Evolutionary conservation across 2,888 invertebrate species (phyloP), one percentile per base, ranked within the genome.

Genomic region (Leptothorax acervorum): DNA sequence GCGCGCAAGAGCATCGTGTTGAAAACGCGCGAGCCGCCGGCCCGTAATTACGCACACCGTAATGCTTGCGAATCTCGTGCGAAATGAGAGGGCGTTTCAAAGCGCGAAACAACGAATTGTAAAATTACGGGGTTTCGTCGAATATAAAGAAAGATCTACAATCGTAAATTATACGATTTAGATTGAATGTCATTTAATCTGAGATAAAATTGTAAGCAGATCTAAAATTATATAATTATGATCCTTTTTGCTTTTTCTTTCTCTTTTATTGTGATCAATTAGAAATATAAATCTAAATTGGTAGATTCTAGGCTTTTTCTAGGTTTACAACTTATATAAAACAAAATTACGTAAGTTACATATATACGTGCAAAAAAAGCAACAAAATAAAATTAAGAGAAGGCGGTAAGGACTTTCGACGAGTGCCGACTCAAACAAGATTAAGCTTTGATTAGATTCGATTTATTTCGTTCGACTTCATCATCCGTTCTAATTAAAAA

Each of bases 1-100:
- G 51, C 63, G 53, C 55, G 53, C 51, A 42, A 71, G 23, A 71
- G 23, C 66, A 71, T 79, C 79, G 60, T 55, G 45, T 8, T 60
- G 35, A 8, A 79, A 71, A 79, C 31, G 65, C 48, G 42, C 42
- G 39, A 63, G n/a, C 35, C 9, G 9, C 42, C 12, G 60, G 45
- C 60, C 12, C 28, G 28, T 73, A 81, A 81, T 81, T 60, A 35
- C 39, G 23, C 57, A 48, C 31, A 35, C n/a, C 23, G 31, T n/a
- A 70, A 79, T 18, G 4, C 28, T 48, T 0, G 23, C 39, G 42
- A 28, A 8, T 70, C 68, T 68, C 78, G 31, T 68, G 31, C n/a
- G 42, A 2, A 15, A 45, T 31, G 15, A 57, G 31, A 45, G 28
- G 23, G 53, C 28, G 8, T 42, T 42, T 3, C 6, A 28, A 12